Conservation (phyloP, 2,797 vertebrate genomes). For the Parauchenoglanis ngamensis region DNA sequence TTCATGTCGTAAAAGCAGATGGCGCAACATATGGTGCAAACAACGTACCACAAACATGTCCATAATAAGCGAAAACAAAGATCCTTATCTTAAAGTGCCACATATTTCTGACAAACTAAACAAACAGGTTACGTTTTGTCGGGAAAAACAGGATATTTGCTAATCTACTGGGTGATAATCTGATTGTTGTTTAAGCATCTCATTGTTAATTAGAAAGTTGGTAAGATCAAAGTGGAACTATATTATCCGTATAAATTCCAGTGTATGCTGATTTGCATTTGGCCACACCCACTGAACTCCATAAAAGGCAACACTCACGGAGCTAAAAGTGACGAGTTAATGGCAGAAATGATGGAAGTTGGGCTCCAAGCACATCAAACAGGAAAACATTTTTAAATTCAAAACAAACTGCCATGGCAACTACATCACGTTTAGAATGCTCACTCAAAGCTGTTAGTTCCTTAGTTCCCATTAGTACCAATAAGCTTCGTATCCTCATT, state of each 20-base stretch:
- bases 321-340: too few species aligned
- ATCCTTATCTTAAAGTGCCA: neutral
- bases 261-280: neutral
- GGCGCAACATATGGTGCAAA: conserved; percentile 7
- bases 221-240: neutral
- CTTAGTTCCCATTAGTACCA: neutral
- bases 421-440: too few species aligned
- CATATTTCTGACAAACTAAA: neutral
- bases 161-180: too few species aligned
- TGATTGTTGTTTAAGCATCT: neutral
- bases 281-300: neutral
- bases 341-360: too few species aligned
- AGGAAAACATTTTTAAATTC: too few species aligned
- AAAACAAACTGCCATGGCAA: too few species aligned
- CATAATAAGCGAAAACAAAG: neutral
- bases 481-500: neutral
- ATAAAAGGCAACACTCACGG: too few species aligned
- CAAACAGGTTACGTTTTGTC: neutral
- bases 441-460: neutral
- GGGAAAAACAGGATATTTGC: neutral
- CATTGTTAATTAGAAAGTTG: neutral
- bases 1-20: conserved; percentile 18
- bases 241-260: neutral
- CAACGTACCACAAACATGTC: neutral
- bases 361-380: too few species aligned